phyloP scores from a whole-genome alignment of 2,797 vertebrate genomes.

The Cichlasoma orientale region DNA sequence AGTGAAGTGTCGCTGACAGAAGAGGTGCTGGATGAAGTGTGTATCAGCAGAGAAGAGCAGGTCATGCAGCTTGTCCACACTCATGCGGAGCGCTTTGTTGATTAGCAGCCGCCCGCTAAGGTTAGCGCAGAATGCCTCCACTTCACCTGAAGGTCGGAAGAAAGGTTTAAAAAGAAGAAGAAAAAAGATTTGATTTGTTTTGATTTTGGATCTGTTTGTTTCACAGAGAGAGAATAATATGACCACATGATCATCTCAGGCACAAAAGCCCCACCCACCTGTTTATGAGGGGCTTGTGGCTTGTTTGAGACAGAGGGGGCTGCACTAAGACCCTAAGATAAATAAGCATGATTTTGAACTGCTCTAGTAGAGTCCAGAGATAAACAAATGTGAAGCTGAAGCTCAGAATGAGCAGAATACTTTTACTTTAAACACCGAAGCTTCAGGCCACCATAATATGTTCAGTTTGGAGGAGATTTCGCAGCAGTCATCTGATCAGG shows the following conservation, averaged over 20 bases:
- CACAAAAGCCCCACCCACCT: neutral
- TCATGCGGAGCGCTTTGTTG: conserved; percentile 84
- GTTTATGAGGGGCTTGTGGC: neutral
- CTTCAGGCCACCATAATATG: neutral
- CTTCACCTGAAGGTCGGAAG: conserved; percentile 75
- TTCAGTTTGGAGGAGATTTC: neutral
- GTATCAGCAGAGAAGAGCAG: conserved; percentile 90
- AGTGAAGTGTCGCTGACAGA: conserved; percentile 89
- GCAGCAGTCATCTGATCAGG: neutral
- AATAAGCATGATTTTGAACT: neutral
- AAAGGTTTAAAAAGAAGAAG: neutral
- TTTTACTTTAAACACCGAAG: neutral
- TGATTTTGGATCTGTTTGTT: neutral
- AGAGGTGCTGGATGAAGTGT: conserved; percentile 87
- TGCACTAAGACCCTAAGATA: neutral
- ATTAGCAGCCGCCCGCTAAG: conserved; percentile 87
- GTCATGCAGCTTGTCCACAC: conserved; percentile 88
- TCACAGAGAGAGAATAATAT: neutral
- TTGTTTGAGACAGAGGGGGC: too few species aligned
- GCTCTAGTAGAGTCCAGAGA: neutral
- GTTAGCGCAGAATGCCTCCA: conserved; percentile 86
- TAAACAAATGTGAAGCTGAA: neutral
- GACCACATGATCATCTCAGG: neutral
- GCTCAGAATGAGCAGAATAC: neutral
- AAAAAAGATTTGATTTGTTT: neutral